Evolutionary conservation across 2,888 invertebrate species (phyloP), one percentile per base, ranked within the genome.

Genomic region (Sabatieria punctata): DNA sequence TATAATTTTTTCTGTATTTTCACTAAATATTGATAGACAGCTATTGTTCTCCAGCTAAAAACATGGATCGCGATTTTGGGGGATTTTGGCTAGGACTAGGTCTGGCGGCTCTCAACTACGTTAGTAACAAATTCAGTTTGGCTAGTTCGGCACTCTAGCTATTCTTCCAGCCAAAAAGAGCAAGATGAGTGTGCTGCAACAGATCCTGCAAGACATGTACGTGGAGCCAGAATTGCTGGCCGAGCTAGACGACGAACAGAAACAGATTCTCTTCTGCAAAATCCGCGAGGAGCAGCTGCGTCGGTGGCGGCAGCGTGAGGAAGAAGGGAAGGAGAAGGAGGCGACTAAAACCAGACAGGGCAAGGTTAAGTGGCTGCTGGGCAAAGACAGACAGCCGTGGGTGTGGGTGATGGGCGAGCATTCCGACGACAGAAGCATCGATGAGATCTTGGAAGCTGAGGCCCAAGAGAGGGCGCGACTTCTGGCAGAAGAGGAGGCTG

Each of bases 371-470:
- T 77, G 81, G 71, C 68, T 79, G 55, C 60, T 76, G 57, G 82
- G 79, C 47, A 69, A 67, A 41, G 78, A 79, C 60, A 78, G 78
- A 3, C 75, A 78, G 55, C 78, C 78, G 8, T 80, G 79, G 79
- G 76, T 78, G 19, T 82, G 82, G 82, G 80, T 84, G 50, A 82
- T 83, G 82, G 83, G 82, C 1, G 82, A 82, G 54, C 80, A 82
- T 60, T 63, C 72, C n/a, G 67, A 75, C 54, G 82, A 83, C 67
- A 57, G 54, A 42, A 55, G 62, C 23, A 80, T 83, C 53, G 81
- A 81, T 57, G 73, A 76, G 52, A 79, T 81, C 46, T 60, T 81
- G 22, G 75, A 78, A 45, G 75, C 76, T 51, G 74, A 68, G 46
- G 61, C 61, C 3, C 59, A 59, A 26, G 47, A 47, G 33, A 57